A percentile compares a stretch with the other conserved stretches of the same genome.
These are phyloP conservation scores for Thereva nobilitata DNA, from an alignment of 2,888 invertebrate genomes.

Conservation along the genomic window DNA sequence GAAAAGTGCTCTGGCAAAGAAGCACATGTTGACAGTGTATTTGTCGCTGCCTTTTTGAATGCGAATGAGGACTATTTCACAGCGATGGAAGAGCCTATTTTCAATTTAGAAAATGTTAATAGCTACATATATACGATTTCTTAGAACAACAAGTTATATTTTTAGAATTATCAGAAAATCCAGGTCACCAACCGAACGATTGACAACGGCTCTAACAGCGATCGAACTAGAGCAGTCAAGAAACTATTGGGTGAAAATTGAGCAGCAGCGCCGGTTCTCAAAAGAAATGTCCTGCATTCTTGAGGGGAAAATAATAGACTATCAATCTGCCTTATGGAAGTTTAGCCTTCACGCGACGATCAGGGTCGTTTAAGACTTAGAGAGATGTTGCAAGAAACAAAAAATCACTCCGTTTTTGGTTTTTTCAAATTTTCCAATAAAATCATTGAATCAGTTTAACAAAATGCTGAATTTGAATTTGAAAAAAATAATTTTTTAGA, in stretches of 20 bases:
- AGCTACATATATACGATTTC: background rate
- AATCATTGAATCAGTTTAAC: too few species aligned
- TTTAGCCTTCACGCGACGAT: constrained; percentile 13
- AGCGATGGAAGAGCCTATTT: background rate
- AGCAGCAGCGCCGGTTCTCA: background rate
- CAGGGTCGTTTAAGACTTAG: background rate
- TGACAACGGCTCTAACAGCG: background rate
- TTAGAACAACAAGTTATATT: background rate
- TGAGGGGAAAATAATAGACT: constrained; percentile 8
- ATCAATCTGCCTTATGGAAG: background rate
- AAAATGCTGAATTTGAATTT: too few species aligned
- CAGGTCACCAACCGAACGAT: background rate
- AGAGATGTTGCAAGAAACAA: background rate
- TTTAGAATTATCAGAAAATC: constrained; percentile 1
- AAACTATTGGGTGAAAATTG: background rate
- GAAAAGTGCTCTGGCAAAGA: background rate
- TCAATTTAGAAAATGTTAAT: background rate
- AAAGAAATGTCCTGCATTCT: background rate
- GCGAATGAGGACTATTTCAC: too few species aligned
- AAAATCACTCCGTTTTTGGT: background rate
- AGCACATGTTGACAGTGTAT: background rate
- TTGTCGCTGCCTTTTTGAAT: background rate
- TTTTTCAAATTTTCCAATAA: background rate
- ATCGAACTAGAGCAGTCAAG: background rate
- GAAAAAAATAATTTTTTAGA: too few species aligned